phyloP scores from a whole-genome alignment of 2,888 invertebrate genomes.

The Phorcus lineatus region DNA sequence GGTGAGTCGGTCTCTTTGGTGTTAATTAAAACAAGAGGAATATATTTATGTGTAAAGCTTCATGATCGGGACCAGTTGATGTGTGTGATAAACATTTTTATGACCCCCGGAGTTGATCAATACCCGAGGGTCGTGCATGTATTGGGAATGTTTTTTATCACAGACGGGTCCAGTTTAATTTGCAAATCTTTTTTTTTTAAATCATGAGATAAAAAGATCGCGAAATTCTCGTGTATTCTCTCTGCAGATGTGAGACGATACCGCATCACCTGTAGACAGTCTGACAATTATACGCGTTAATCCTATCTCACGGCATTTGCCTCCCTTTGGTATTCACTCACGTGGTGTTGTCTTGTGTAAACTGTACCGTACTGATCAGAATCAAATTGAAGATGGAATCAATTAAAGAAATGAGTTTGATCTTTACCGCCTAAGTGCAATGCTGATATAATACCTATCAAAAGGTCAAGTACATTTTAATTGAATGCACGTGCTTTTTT shows the following conservation, averaged over 20 bases:
- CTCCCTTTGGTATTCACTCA: not conserved
- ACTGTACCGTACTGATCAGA: not conserved
- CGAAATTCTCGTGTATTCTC: not conserved
- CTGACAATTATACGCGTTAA: not conserved
- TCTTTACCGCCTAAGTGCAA: conserved; percentile 7
- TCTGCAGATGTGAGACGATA: not conserved
- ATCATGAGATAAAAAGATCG: not conserved
- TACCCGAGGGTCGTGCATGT: not conserved
- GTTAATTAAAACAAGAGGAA: conserved; percentile 9
- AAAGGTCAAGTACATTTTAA: not conserved
- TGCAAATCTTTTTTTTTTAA: not conserved
- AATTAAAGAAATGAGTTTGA: not conserved
- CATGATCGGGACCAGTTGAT: not conserved
- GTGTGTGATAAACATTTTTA: not conserved
- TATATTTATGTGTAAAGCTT: not conserved
- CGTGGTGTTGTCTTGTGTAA: not conserved
- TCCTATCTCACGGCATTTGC: not conserved
- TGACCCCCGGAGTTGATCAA: not conserved
- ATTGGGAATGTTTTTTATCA: not conserved
- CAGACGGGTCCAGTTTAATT: not conserved
- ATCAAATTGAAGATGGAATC: too few relatives aligned
- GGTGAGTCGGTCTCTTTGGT: not conserved
- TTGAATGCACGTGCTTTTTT: too few relatives aligned
- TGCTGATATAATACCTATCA: not conserved
- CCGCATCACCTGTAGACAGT: not conserved